Percentiles rank a stretch among this genome's conserved stretches.
These are phyloP conservation scores for Mallotus villosus DNA, from an alignment of 2,797 vertebrate species.

Conservation along the genomic window DNA sequence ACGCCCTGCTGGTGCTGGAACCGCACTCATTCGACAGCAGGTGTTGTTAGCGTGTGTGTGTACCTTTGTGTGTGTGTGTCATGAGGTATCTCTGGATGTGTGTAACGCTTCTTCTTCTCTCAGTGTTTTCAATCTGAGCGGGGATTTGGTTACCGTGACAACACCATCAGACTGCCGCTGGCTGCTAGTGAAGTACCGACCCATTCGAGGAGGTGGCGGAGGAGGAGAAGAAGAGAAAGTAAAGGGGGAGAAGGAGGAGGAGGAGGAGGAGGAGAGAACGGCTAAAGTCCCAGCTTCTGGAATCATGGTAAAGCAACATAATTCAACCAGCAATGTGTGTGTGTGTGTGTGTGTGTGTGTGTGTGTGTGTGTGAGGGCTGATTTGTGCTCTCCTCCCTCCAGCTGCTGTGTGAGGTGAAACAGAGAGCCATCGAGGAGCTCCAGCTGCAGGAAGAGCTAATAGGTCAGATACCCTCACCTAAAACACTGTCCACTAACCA, in stretches of 20 bases:
- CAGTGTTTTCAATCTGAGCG: constrained; percentile 78
- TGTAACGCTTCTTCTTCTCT: constrained; percentile 16
- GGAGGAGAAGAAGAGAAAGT: constrained; percentile 65
- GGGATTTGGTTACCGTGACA: constrained; percentile 76
- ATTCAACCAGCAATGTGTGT: not conserved
- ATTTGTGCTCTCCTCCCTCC: constrained; percentile 33
- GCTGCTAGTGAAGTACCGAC: constrained; percentile 85
- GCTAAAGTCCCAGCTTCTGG: constrained; percentile 81
- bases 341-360: constrained; percentile 20
- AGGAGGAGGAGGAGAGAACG: constrained; percentile 65
- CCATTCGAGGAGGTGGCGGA: constrained; percentile 35
- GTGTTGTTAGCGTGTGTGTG: constrained; percentile 35
- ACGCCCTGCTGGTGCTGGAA: constrained; percentile 82
- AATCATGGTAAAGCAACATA: constrained; percentile 76
- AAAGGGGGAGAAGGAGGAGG: constrained; percentile 61
- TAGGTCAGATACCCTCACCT: constrained; percentile 45
- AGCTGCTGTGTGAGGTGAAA: constrained; percentile 89
- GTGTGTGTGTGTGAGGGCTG: constrained; percentile 10
- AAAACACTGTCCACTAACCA: not conserved
- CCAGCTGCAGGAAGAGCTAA: constrained; percentile 61
- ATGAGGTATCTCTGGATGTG: not conserved
- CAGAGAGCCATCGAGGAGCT: constrained; percentile 84
- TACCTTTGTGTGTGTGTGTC: not conserved
- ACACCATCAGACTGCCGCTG: constrained; percentile 83
- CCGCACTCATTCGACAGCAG: constrained; percentile 77